Conservation (phyloP, 2,888 invertebrate genomes). For the Mesorhabditis belari region DNA sequence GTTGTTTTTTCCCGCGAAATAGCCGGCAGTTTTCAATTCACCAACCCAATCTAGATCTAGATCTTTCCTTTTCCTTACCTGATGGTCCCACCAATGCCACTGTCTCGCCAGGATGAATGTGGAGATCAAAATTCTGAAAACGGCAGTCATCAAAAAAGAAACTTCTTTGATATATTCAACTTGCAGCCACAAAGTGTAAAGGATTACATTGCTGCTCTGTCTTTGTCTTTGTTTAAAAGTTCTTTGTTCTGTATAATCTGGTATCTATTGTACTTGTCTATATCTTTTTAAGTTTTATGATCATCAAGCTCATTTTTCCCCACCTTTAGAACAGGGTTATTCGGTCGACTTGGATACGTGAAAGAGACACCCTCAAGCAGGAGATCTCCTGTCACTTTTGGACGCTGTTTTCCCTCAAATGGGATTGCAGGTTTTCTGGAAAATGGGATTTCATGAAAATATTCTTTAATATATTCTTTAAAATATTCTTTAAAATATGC, state of each 20-base stretch:
- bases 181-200: no score
- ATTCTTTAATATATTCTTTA: no score
- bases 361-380: slow-evolving; percentile 70
- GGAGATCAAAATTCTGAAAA: slow-evolving; percentile 53
- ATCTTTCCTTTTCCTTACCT: no score
- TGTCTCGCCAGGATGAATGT: slow-evolving; percentile 55
- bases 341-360: slow-evolving; percentile 74
- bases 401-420: slow-evolving; percentile 16
- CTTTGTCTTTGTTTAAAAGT: neutral
- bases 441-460: neutral
- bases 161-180: no score
- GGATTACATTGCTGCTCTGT: neutral
- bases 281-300: neutral
- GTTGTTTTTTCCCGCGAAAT: no score
- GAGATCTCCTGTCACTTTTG: slow-evolving; percentile 62
- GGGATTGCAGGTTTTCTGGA: slow-evolving; percentile 13
- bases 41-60: no score
- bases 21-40: no score
- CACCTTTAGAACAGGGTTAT: slow-evolving; percentile 68
- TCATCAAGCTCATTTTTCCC: neutral
- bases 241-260: neutral
- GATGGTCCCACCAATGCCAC: slow-evolving; percentile 57
- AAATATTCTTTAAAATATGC: no score
- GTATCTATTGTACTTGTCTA: neutral
- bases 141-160: no score